Conservation (phyloP, 2,797 vertebrate genomes). For the Poeciliopsis paucimaculata region DNA sequence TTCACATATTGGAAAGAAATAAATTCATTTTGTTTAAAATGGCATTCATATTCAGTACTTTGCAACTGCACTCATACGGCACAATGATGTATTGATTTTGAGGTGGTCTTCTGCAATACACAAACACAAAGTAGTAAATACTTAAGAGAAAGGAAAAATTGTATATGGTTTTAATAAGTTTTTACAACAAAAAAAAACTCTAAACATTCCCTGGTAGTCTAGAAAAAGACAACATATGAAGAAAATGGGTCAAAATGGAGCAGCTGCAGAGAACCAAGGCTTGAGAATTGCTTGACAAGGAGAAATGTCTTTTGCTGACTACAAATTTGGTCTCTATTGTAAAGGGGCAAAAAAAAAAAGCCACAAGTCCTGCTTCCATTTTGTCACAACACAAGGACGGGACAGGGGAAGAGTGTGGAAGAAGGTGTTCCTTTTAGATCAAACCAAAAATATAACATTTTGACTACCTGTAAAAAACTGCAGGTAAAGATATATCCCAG, state of each 20-base stretch:
- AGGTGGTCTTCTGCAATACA: neutral
- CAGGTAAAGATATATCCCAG: neutral
- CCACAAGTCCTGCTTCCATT: neutral
- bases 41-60: neutral
- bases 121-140: neutral
- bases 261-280: neutral
- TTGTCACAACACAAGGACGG: neutral
- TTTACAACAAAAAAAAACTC: too few relatives aligned
- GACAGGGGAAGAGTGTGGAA: neutral
- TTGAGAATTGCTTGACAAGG: neutral
- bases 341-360: neutral
- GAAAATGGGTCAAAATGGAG: too few relatives aligned
- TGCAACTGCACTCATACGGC: neutral
- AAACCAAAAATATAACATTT: neutral
- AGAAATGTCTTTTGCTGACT: neutral
- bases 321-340: neutral
- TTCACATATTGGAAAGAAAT: neutral
- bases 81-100: neutral
- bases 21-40: neutral
- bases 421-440: neutral
- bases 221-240: too few relatives aligned
- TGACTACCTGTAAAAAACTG: neutral
- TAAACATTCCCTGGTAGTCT: neutral
- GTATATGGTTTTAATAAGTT: neutral
- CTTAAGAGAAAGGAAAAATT: neutral